These are phyloP conservation scores for Dolichopus griseipennis DNA, from an alignment of 2,888 invertebrate species.

Conservation along the genomic window DNA sequence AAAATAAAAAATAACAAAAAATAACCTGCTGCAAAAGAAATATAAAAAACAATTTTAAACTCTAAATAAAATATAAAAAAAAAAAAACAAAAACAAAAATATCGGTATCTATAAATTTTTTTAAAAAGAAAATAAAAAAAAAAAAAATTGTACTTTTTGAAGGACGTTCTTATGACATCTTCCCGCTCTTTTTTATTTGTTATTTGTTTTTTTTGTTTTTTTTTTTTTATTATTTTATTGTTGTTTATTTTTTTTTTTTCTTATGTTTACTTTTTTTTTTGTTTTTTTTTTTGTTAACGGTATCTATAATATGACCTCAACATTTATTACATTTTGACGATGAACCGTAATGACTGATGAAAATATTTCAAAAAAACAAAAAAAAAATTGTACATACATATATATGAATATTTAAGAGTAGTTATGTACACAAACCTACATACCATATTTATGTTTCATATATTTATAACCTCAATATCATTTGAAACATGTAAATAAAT, in stretches of 20 bases:
- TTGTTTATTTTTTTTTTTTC: neutral
- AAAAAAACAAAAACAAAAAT: too few relatives aligned
- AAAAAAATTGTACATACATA: too few relatives aligned
- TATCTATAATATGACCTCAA: conserved; percentile 6
- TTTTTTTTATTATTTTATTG: neutral
- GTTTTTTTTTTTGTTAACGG: neutral
- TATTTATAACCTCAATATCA: too few relatives aligned
- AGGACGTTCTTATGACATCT: conserved; percentile 1
- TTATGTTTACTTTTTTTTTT: neutral
- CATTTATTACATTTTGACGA: neutral
- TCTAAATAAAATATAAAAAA: neutral
- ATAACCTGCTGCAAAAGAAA: neutral
- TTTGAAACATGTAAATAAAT: too few relatives aligned
- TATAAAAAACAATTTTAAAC: neutral
- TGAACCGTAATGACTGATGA: neutral
- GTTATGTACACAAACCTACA: too few relatives aligned
- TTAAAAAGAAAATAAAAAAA: neutral
- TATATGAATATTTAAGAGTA: too few relatives aligned
- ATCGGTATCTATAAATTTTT: neutral
- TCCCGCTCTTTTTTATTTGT: neutral
- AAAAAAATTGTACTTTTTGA: neutral
- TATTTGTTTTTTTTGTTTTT: too few relatives aligned
- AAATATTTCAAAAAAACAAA: neutral
- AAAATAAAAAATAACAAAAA: too few relatives aligned
- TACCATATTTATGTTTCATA: too few relatives aligned